These are phyloP conservation scores for Patella ulyssiponensis DNA, from an alignment of 2,888 invertebrate genomes.

Conservation along the genomic window DNA sequence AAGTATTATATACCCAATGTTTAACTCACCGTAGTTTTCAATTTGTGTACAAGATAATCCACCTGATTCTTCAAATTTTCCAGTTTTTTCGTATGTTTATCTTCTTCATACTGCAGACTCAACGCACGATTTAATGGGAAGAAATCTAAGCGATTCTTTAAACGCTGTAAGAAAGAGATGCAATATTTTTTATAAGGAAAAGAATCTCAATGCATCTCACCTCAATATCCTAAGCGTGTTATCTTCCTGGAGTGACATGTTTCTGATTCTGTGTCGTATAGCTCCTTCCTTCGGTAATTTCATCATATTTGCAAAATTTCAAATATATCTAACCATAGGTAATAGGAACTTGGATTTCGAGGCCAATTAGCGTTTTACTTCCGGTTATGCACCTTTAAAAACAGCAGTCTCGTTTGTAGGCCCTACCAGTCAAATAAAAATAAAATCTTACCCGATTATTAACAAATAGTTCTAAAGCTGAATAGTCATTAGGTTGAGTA, in stretches of 20 bases:
- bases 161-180: conserved; percentile 47
- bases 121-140: conserved; percentile 70
- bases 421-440: neutral
- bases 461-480: conserved; percentile 68
- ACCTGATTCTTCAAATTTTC: conserved; percentile 66
- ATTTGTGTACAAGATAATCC: conserved; percentile 65
- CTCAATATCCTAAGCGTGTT: no score
- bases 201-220: no score
- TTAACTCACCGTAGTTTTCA: conserved; percentile 65
- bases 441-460: conserved; percentile 56
- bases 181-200: no score
- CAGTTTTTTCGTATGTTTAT: conserved; percentile 62
- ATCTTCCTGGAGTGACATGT: no score
- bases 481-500: conserved; percentile 69
- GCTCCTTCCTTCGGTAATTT: no score
- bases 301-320: no score
- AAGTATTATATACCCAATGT: no score
- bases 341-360: no score
- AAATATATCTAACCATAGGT: no score
- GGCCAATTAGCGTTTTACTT: no score
- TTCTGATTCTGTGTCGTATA: no score
- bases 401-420: neutral
- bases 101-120: conserved; percentile 66
- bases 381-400: no score
- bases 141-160: conserved; percentile 64